A percentile compares a stretch with the other conserved stretches of the same genome.
Conservation (phyloP, 2,888 invertebrate genomes). For the Pandemis cinnamomeana region DNA sequence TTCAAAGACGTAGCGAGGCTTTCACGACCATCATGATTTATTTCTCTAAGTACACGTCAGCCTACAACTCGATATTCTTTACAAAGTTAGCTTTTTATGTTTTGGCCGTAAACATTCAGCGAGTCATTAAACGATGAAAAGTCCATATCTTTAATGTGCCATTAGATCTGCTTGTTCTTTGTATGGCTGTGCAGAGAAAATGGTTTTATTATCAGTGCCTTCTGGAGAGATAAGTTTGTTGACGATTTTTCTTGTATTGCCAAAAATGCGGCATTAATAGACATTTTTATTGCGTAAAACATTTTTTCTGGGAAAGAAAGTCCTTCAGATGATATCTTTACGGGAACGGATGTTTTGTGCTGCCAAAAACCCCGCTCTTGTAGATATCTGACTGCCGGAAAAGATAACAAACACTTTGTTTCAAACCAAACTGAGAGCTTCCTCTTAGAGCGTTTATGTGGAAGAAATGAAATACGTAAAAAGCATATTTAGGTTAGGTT, state of each 20-base stretch:
- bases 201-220: conserved; percentile 67
- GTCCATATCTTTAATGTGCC: conserved; percentile 72
- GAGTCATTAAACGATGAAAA: conserved; percentile 64
- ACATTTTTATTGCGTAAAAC: conserved; percentile 34
- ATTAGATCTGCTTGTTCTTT: conserved; percentile 65
- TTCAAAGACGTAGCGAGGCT: background rate
- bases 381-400: conserved; percentile 17
- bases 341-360: conserved; percentile 19
- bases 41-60: background rate
- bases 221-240: conserved; percentile 58
- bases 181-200: conserved; percentile 58
- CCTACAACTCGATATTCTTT: conserved; percentile 46
- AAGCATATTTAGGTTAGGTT: too few species aligned
- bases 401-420: conserved; percentile 32
- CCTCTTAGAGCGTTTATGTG: background rate
- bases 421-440: conserved; percentile 10
- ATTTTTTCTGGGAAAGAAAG: conserved; percentile 20
- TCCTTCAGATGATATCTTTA: conserved; percentile 34
- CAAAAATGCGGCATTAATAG: conserved; percentile 49
- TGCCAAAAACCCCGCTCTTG: conserved; percentile 25
- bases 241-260: conserved; percentile 47
- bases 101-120: conserved; percentile 62
- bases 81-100: conserved; percentile 48
- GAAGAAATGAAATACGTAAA: background rate
- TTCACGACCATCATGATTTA: conserved; percentile 19